phyloP scores from a whole-genome alignment of 2,797 vertebrate species.

The Antennarius maculatus region DNA sequence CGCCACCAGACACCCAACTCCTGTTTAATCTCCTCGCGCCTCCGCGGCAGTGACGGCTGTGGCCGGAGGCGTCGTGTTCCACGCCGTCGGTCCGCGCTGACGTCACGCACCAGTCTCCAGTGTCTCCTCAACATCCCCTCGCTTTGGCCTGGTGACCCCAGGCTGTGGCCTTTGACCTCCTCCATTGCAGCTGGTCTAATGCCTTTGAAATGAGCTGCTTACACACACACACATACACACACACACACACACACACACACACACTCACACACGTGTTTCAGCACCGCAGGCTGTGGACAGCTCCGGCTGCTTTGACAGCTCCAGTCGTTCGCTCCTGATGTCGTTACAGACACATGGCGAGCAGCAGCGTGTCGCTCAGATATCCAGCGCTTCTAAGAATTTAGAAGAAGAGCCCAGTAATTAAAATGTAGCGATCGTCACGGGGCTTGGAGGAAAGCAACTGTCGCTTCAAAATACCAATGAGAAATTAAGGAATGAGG shows the following conservation, averaged over 20 bases:
- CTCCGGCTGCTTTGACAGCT: conserved; percentile 46
- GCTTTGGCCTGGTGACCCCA: not conserved
- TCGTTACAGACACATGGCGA: conserved; percentile 12
- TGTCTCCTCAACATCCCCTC: too few species aligned
- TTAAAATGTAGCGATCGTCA: not conserved
- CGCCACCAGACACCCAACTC: conserved; percentile 6
- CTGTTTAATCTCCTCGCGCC: conserved; percentile 12
- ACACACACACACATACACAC: too few species aligned
- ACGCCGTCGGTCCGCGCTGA: not conserved
- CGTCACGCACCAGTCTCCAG: not conserved
- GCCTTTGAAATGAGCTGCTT: conserved; percentile 25
- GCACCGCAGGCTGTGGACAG: conserved; percentile 60
- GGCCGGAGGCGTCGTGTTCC: not conserved
- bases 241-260: too few species aligned
- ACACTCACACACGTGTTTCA: conserved; percentile 35
- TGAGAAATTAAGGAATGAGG: too few species aligned
- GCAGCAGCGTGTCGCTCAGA: conserved; percentile 10
- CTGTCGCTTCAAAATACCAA: too few species aligned
- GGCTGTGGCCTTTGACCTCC: conserved; percentile 52
- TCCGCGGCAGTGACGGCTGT: not conserved
- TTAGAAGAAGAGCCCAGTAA: not conserved
- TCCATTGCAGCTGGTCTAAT: conserved; percentile 60
- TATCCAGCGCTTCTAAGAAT: not conserved
- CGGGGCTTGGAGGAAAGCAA: too few species aligned
- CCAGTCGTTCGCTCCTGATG: conserved; percentile 5